Conservation (phyloP, 2,888 invertebrate species). For the Cosmopolites sordidus region DNA sequence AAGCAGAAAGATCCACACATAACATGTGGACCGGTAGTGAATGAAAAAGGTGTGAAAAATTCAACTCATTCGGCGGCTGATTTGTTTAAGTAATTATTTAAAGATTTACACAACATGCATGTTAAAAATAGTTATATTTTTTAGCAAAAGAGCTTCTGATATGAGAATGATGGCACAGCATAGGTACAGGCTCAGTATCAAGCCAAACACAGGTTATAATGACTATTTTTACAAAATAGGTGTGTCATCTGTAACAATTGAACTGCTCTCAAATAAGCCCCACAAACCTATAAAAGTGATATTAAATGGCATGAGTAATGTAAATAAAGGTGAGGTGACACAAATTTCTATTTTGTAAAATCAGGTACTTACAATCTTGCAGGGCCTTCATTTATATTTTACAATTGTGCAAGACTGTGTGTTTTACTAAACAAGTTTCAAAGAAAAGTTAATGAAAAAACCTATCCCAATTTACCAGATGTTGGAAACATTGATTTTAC, state of each 20-base stretch:
- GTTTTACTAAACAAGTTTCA: conserved; percentile 62
- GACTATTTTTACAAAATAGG: conserved; percentile 59
- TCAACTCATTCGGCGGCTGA: conserved; percentile 48
- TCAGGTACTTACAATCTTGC: conserved; percentile 24
- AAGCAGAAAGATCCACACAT: conserved; percentile 33
- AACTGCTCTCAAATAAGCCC: conserved; percentile 64
- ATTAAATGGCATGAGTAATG: conserved; percentile 33
- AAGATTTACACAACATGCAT: background rate
- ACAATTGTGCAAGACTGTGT: conserved; percentile 71
- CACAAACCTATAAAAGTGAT: conserved; percentile 56
- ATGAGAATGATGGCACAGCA: conserved; percentile 65
- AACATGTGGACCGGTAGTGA: conserved; percentile 60
- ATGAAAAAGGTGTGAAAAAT: conserved; percentile 55
- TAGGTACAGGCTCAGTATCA: conserved; percentile 59
- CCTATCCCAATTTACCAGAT: conserved; percentile 59
- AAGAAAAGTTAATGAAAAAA: conserved; percentile 52
- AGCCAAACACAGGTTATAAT: conserved; percentile 51
- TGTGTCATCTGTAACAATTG: conserved; percentile 62
- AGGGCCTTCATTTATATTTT: conserved; percentile 73
- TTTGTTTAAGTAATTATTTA: conserved; percentile 52
- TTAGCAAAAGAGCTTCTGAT: conserved; percentile 57
- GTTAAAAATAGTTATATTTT: too few relatives aligned
- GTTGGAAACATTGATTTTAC: conserved; percentile 59
- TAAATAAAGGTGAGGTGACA: conserved; percentile 33
- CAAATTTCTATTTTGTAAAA: conserved; percentile 6